Evolutionary conservation across 2,888 invertebrate species (phyloP), one percentile per base, ranked within the genome.

Genomic region (Nudaria mundana): DNA sequence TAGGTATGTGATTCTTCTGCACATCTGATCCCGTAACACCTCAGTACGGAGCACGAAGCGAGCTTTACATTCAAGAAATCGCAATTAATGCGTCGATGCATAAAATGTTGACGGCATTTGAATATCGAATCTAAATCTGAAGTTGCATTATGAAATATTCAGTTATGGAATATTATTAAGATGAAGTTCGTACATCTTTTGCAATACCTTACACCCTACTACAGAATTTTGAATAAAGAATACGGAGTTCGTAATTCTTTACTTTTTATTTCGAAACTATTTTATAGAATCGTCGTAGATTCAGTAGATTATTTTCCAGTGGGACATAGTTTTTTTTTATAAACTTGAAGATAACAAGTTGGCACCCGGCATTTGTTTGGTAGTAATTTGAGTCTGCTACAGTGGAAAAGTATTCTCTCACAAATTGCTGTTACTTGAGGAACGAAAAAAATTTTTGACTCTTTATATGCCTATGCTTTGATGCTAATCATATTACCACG

Each of bases 1-100:
- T n/a, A n/a, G n/a, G n/a, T n/a, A 72, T 77, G 52, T 64, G 79
- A 85, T 85, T 86, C 83, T 87, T 87, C 83, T 80, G 77, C 84
- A 62, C 86, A 76, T 73, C 77, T 81, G 84, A 65, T 48, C 64
- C 42, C 64, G 51, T 42, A 48, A 63, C 52, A 42, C 47, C 52
- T 47, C 40, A 39, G 24, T 37, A 40, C 48, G 48, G 43, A 52
- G 48, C 52, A 37, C 8, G 24, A 37, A 37, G 22, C 41, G 48
- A 62, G 43, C 46, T 55, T 35, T 45, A 42, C 48, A 44, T 48
- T 40, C 52, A 44, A 54, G 45, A 43, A 45, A 54, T 47, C 38
- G 53, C 66, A 66, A 67, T 68, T 70, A 68, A 64, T 51, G 58
- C 57, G 52, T 38, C 48, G 53, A 39, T 56, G 60, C 59, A 56